phyloP scores from a whole-genome alignment of 2,888 invertebrate species.

The Phorcus lineatus region DNA sequence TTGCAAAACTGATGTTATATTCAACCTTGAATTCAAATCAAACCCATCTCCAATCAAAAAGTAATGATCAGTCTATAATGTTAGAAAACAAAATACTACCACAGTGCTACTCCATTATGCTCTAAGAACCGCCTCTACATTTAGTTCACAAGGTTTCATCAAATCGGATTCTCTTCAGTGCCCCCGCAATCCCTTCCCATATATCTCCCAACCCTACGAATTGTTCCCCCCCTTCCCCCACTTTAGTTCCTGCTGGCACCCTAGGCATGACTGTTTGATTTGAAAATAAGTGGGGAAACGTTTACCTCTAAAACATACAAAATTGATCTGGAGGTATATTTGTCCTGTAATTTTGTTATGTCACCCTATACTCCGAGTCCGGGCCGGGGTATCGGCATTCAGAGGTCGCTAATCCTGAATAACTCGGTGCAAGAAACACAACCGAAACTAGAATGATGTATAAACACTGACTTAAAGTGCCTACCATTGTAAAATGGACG shows the following conservation, averaged over 20 bases:
- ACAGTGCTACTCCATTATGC: too few relatives aligned
- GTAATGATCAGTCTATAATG: too few relatives aligned
- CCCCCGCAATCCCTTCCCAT: not conserved
- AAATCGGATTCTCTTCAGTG: not conserved
- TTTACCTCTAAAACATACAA: constrained; percentile 9
- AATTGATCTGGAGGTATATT: not conserved
- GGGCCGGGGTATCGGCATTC: not conserved
- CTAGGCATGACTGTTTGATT: not conserved
- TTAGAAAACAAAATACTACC: too few relatives aligned
- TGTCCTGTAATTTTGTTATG: constrained; percentile 4
- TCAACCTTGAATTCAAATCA: too few relatives aligned
- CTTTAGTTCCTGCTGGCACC: not conserved
- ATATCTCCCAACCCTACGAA: not conserved
- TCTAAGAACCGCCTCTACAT: too few relatives aligned
- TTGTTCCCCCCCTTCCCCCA: not conserved
- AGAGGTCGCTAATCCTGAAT: not conserved
- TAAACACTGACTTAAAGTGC: not conserved
- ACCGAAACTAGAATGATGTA: constrained; percentile 18
- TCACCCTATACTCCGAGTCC: not conserved
- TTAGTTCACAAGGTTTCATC: not conserved
- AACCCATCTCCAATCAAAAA: too few relatives aligned
- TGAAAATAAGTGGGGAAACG: constrained; percentile 9
- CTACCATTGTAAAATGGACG: too few relatives aligned
- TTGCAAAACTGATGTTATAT: too few relatives aligned
- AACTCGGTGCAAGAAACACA: not conserved